phyloP scores from a whole-genome alignment of 2,797 vertebrate species.

The Macrochelys suwanniensis region DNA sequence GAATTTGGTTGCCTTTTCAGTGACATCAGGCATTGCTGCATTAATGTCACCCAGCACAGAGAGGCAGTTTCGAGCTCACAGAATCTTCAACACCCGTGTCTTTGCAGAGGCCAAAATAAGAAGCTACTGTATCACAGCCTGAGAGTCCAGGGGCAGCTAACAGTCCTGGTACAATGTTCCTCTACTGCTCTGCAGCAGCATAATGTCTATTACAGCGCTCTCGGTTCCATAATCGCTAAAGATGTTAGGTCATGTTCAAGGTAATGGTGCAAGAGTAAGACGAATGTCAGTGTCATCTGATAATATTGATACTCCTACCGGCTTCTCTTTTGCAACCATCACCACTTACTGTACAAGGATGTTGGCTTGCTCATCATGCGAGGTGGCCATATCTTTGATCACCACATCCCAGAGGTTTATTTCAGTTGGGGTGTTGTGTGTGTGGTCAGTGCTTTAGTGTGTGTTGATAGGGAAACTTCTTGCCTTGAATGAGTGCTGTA shows the following conservation, averaged over 20 bases:
- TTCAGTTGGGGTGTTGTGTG: neutral
- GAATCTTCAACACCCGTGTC: too few relatives aligned
- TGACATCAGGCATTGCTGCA: too few relatives aligned
- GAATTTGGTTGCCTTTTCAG: too few relatives aligned
- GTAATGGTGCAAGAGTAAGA: neutral
- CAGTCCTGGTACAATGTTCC: neutral
- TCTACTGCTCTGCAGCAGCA: neutral
- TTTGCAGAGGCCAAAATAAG: too few relatives aligned
- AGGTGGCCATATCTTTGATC: neutral
- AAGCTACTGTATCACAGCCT: neutral
- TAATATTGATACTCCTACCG: neutral
- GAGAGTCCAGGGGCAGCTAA: neutral
- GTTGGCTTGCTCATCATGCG: neutral
- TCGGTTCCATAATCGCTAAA: neutral
- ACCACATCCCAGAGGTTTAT: neutral
- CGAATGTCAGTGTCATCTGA: neutral
- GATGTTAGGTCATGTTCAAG: neutral
- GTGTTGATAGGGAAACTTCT: too few relatives aligned
- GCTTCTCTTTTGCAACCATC: neutral
- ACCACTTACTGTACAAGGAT: neutral
- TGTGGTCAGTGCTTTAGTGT: neutral
- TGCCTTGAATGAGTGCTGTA: neutral
- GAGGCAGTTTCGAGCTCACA: too few relatives aligned
- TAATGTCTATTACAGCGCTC: neutral
- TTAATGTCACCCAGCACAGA: too few relatives aligned